These are phyloP conservation scores for Itoplectis maculator DNA, from an alignment of 2,888 invertebrate species.

Conservation along the genomic window DNA sequence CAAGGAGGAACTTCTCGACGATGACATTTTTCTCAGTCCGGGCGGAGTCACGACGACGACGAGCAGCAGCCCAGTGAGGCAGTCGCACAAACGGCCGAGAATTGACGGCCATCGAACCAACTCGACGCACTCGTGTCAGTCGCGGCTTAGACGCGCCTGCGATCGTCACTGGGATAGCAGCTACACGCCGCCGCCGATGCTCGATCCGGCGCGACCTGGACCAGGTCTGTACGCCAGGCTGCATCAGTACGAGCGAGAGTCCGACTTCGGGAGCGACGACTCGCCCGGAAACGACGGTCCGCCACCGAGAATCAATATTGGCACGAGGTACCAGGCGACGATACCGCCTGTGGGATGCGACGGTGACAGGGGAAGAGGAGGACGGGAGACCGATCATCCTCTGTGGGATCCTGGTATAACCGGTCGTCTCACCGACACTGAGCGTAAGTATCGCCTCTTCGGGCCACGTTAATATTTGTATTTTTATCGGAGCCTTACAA, in stretches of 20 bases:
- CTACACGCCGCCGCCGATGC: conserved; percentile 97
- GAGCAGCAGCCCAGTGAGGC: conserved; percentile 87
- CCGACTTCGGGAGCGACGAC: conserved; percentile 82
- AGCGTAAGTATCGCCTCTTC: no score
- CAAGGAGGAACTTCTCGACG: conserved; percentile 89
- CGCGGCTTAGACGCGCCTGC: conserved; percentile 82
- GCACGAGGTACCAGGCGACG: conserved; percentile 93
- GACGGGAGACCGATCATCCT: conserved; percentile 87
- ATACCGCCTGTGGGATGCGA: conserved; percentile 87
- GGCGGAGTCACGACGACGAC: conserved; percentile 90
- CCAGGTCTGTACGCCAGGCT: conserved; percentile 90
- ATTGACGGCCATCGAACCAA: conserved; percentile 86
- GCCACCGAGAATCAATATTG: conserved; percentile 94
- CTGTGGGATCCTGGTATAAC: conserved; percentile 95
- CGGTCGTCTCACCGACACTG: conserved; percentile 89
- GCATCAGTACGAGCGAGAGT: conserved; percentile 82
- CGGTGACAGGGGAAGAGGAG: conserved; percentile 85
- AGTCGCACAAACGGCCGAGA: conserved; percentile 88
- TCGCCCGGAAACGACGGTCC: conserved; percentile 84
- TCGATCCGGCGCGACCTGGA: conserved; percentile 96
- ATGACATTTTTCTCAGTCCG: conserved; percentile 91
- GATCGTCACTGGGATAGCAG: conserved; percentile 84
- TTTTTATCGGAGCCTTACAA: no score
- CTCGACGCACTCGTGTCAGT: conserved; percentile 82
- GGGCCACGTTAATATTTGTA: no score